Evolutionary conservation across 2,113 vertebrate species (phyloP).

Genomic region (Struthidea cinerea): DNA sequence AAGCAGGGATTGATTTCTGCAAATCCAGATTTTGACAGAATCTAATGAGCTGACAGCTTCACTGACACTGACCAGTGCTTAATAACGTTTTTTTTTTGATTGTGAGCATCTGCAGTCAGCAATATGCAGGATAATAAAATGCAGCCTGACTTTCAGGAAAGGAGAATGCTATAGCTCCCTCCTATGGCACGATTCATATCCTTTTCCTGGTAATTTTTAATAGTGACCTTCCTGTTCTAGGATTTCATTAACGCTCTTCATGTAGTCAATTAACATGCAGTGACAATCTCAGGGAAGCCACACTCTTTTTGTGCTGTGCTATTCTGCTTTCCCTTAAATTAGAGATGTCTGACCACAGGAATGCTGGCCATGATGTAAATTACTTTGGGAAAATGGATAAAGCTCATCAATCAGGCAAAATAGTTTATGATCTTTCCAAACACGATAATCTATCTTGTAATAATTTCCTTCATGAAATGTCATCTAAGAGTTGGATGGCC

Average conservation of each 20-base stretch:
- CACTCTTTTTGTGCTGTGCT: background rate
- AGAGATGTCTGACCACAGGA: background rate
- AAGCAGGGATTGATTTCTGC: background rate
- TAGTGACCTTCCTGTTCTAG: background rate
- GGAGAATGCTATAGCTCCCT: background rate
- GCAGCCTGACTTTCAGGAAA: background rate
- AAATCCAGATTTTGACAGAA: background rate
- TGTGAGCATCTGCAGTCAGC: background rate
- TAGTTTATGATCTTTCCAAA: constrained; percentile 52
- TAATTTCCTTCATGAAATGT: constrained; percentile 47
- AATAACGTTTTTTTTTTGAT: background rate
- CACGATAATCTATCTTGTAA: constrained; percentile 40
- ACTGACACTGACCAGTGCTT: background rate
- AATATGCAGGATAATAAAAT: background rate
- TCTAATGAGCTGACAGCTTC: background rate
- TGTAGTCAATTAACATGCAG: background rate
- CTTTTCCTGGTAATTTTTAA: background rate
- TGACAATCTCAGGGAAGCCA: background rate
- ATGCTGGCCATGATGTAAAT: constrained; percentile 49
- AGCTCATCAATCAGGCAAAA: constrained; percentile 48
- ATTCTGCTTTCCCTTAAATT: background rate
- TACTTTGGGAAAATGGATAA: constrained; percentile 33
- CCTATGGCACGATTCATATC: background rate
- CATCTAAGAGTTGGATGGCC: background rate
- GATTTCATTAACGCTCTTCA: background rate